A percentile compares a stretch with the other conserved stretches of the same genome.
These are phyloP conservation scores for Phenacoccus solenopsis DNA, from an alignment of 1,140 invertebrate species.

Conservation along the genomic window DNA sequence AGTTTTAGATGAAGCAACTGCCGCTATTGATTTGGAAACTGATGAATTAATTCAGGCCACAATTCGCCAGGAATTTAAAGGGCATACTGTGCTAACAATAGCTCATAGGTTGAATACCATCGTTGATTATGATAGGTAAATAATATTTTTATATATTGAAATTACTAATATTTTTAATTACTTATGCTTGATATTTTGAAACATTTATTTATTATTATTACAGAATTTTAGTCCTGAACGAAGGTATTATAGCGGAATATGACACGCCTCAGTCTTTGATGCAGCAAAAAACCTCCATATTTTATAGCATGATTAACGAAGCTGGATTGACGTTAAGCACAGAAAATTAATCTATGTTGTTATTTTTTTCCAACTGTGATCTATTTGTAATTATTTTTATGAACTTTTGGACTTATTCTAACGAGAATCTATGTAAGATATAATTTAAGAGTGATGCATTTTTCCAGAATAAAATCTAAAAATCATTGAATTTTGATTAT, in stretches of 20 bases:
- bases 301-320: conserved; percentile 12
- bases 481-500: too few relatives aligned
- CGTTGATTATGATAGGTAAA: conserved; percentile 47
- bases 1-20: conserved; percentile 66
- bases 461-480: too few relatives aligned
- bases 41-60: conserved; percentile 48
- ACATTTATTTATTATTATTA: conserved; percentile 26
- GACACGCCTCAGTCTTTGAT: conserved; percentile 1
- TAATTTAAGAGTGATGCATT: too few relatives aligned
- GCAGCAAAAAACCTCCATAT: neutral
- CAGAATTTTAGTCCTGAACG: conserved; percentile 60
- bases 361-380: too few relatives aligned
- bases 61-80: conserved; percentile 42
- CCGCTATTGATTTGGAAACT: conserved; percentile 60
- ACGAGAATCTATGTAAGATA: too few relatives aligned
- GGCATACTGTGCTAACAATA: conserved; percentile 61
- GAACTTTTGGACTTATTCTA: neutral
- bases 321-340: conserved; percentile 25
- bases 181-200: neutral
- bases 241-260: conserved; percentile 36
- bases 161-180: neutral
- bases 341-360: neutral
- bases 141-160: neutral
- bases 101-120: conserved; percentile 62
- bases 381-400: neutral